Conservation (phyloP, 2,113 vertebrate genomes). For the Scomber japonicus region DNA sequence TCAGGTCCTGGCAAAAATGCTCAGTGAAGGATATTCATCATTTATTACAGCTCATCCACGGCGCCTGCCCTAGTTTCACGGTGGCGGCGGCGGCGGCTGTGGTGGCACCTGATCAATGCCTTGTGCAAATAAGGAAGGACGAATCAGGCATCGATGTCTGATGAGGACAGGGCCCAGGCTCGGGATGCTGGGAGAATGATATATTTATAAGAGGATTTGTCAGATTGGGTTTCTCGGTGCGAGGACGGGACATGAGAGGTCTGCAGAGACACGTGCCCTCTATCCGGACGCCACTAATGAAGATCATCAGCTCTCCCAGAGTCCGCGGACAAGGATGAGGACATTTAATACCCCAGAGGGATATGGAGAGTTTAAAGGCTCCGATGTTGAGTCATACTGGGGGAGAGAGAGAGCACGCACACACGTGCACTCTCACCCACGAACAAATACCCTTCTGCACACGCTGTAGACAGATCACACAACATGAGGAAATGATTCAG, state of each 20-base stretch:
- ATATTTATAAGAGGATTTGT: slow-evolving; percentile 78
- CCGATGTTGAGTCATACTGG: slow-evolving; percentile 43
- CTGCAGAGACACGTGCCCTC: slow-evolving; percentile 64
- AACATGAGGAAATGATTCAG: slow-evolving; percentile 29
- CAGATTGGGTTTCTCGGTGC: slow-evolving; percentile 64
- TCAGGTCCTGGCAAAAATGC: slow-evolving; percentile 33
- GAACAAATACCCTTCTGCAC: not conserved
- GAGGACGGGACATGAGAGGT: slow-evolving; percentile 53
- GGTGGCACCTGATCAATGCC: slow-evolving; percentile 57
- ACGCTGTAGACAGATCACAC: slow-evolving; percentile 6
- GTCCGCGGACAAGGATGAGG: slow-evolving; percentile 60
- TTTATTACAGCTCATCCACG: slow-evolving; percentile 42
- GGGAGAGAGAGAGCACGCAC: not conserved
- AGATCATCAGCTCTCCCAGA: slow-evolving; percentile 71
- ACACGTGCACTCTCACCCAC: slow-evolving; percentile 5
- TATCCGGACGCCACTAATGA: slow-evolving; percentile 66
- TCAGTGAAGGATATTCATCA: slow-evolving; percentile 47
- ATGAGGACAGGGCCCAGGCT: slow-evolving; percentile 33
- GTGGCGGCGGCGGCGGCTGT: not conserved
- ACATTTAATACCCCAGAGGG: slow-evolving; percentile 67
- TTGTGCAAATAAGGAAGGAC: slow-evolving; percentile 47
- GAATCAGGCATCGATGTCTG: slow-evolving; percentile 39
- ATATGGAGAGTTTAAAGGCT: slow-evolving; percentile 50
- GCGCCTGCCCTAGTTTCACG: slow-evolving; percentile 39
- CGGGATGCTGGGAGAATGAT: slow-evolving; percentile 44